phyloP scores from a whole-genome alignment of 2,797 vertebrate species.

The Sebastes kiyomatsui region DNA sequence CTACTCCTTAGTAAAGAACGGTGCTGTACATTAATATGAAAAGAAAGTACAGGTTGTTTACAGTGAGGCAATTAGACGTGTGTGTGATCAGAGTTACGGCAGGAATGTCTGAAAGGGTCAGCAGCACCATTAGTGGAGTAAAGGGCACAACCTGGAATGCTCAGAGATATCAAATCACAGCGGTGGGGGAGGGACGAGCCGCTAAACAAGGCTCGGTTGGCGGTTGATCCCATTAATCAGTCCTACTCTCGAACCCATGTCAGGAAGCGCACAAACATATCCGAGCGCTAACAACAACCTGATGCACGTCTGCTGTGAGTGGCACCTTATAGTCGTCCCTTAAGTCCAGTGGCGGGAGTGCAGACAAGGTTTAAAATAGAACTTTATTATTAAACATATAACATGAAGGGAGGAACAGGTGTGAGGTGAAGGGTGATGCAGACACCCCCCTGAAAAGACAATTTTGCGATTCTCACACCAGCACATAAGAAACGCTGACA shows the following conservation, averaged over 20 bases:
- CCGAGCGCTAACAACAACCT: conserved; percentile 35
- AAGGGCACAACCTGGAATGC: conserved; percentile 80
- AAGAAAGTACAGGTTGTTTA: conserved; percentile 49
- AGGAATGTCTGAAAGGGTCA: conserved; percentile 73
- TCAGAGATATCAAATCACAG: conserved; percentile 77
- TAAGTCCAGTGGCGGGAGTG: conserved; percentile 1
- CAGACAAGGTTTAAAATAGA: conserved; percentile 56
- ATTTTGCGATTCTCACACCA: conserved; percentile 30
- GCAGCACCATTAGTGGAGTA: conserved; percentile 72
- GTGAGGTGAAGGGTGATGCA: conserved; percentile 30
- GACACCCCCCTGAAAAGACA: conserved; percentile 25
- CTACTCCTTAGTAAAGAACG: neutral
- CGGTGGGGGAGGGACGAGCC: conserved; percentile 41
- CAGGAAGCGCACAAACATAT: conserved; percentile 49
- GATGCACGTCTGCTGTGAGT: neutral
- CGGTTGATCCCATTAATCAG: conserved; percentile 70
- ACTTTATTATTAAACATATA: conserved; percentile 56
- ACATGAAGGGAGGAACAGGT: conserved; percentile 59
- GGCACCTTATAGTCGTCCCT: neutral
- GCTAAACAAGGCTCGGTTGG: conserved; percentile 43
- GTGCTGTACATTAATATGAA: neutral
- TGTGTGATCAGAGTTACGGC: conserved; percentile 45
- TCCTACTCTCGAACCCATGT: conserved; percentile 36
- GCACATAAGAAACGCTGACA: conserved; percentile 37
- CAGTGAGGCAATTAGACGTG: conserved; percentile 50